Conservation (phyloP, 30 jellyfish, hydroid and myxozoan genomes). For the Aurelia aurita region DNA sequence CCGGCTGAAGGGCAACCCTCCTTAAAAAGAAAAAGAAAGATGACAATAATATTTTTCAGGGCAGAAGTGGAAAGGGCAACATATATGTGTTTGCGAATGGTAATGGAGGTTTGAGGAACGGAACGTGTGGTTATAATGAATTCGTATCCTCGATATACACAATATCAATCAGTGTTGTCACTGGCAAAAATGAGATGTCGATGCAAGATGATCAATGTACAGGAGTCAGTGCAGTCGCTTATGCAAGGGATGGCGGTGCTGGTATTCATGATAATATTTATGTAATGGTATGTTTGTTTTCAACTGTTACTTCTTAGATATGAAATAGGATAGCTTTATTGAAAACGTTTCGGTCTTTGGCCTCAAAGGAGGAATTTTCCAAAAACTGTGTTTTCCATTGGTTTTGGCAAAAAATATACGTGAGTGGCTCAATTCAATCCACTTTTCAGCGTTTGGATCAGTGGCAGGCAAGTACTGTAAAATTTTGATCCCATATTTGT, state of each 20-base stretch:
- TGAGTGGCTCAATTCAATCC: no score
- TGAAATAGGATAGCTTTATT: no score
- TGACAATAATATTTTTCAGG: slow-evolving; percentile 6
- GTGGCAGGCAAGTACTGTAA: no score
- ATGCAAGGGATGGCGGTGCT: slow-evolving; percentile 44
- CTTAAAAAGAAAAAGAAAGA: no score
- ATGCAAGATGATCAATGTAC: neutral
- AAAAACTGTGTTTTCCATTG: no score
- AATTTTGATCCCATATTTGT: no score
- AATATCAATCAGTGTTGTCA: slow-evolving; percentile 28
- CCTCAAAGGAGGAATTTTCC: no score
- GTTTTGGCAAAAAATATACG: no score
- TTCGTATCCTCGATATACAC: slow-evolving; percentile 47
- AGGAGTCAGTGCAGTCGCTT: slow-evolving; percentile 38
- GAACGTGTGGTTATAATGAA: slow-evolving; percentile 30
- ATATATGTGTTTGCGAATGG: slow-evolving; percentile 37
- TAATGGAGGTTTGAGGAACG: slow-evolving; percentile 22
- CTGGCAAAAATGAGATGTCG: slow-evolving; percentile 18
- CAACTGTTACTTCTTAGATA: no score
- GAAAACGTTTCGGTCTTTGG: no score
- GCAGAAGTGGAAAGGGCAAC: slow-evolving; percentile 59
- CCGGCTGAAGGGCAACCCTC: neutral
- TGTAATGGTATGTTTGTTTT: slow-evolving; percentile 8
- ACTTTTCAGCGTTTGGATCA: no score
- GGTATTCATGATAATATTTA: neutral